phyloP scores from a whole-genome alignment of 2,113 vertebrate genomes.

The Pyrgilauda ruficollis region DNA sequence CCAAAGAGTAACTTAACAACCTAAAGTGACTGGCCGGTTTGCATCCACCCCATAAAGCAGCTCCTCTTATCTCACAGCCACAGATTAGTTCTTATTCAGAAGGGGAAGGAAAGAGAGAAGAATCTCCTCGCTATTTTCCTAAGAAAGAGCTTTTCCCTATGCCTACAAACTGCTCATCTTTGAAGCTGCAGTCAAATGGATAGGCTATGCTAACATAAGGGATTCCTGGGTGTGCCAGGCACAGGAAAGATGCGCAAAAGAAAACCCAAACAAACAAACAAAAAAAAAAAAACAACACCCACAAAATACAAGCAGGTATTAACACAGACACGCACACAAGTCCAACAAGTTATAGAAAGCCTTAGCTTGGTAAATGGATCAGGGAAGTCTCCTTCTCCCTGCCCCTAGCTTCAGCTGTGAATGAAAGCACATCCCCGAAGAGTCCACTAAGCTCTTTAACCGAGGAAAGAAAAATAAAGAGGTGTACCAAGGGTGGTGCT shows the following conservation, averaged over 20 bases:
- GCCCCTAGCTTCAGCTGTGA: slow-evolving; percentile 27
- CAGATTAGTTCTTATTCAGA: slow-evolving; percentile 11
- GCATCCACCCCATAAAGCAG: slow-evolving; percentile 32
- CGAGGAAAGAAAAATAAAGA: background rate
- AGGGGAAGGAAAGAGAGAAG: background rate
- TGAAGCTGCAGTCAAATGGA: slow-evolving; percentile 53
- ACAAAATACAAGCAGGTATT: slow-evolving; percentile 56
- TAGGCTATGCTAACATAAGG: slow-evolving; percentile 47
- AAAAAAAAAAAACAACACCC: background rate
- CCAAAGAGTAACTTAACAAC: slow-evolving; percentile 39
- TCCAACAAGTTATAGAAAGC: slow-evolving; percentile 65
- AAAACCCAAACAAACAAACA: background rate
- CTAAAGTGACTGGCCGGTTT: slow-evolving; percentile 59
- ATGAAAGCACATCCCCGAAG: background rate
- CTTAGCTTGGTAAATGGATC: slow-evolving; percentile 32
- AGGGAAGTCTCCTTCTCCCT: background rate
- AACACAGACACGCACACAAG: slow-evolving; percentile 50
- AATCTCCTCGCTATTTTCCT: background rate
- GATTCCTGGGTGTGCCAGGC: slow-evolving; percentile 31
- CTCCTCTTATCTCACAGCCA: slow-evolving; percentile 33
- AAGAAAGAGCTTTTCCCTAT: slow-evolving; percentile 22
- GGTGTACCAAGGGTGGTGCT: slow-evolving; percentile 19
- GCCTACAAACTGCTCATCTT: slow-evolving; percentile 37
- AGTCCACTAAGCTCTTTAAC: slow-evolving; percentile 2
- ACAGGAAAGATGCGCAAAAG: slow-evolving; percentile 31